phyloP scores from a whole-genome alignment of 2,888 invertebrate genomes.

The Anarsia innoxiella region DNA sequence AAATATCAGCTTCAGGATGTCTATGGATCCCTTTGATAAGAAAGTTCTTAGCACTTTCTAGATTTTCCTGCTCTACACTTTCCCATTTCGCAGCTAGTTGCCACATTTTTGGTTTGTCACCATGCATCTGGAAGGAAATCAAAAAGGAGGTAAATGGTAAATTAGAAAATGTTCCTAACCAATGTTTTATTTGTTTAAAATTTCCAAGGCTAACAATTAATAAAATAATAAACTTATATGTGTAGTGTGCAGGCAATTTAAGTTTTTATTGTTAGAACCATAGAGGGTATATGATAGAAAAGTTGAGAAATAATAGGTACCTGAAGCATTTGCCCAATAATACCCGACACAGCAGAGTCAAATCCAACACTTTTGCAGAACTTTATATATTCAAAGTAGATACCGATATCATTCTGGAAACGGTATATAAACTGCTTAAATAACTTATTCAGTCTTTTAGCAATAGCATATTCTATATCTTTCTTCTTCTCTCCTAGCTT shows the following conservation, averaged over 20 bases:
- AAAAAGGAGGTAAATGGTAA: too few species aligned
- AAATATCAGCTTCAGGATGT: conserved; percentile 79
- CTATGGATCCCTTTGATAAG: conserved; percentile 85
- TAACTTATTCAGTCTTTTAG: conserved; percentile 81
- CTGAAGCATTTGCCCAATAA: conserved; percentile 78
- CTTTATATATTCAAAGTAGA: conserved; percentile 87
- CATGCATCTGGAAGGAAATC: conserved; percentile 74
- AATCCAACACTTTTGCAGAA: conserved; percentile 82
- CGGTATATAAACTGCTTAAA: conserved; percentile 81
- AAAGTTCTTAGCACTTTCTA: conserved; percentile 80
- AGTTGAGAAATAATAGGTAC: conserved; percentile 40
- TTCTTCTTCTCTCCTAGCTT: conserved; percentile 77
- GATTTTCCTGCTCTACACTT: conserved; percentile 78
- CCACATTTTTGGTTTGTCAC: conserved; percentile 85
- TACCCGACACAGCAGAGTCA: conserved; percentile 68
- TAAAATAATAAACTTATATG: too few species aligned
- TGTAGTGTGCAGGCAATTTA: too few species aligned
- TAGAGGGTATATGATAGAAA: too few species aligned
- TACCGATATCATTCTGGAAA: conserved; percentile 82
- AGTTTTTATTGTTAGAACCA: too few species aligned
- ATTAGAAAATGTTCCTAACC: too few species aligned
- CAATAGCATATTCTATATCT: conserved; percentile 80
- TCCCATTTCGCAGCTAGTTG: conserved; percentile 87
- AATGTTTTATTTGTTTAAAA: too few species aligned
- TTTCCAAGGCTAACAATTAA: too few species aligned